Evolutionary conservation across 2,888 invertebrate genomes (phyloP).

Genomic region (Clunio marinus): DNA sequence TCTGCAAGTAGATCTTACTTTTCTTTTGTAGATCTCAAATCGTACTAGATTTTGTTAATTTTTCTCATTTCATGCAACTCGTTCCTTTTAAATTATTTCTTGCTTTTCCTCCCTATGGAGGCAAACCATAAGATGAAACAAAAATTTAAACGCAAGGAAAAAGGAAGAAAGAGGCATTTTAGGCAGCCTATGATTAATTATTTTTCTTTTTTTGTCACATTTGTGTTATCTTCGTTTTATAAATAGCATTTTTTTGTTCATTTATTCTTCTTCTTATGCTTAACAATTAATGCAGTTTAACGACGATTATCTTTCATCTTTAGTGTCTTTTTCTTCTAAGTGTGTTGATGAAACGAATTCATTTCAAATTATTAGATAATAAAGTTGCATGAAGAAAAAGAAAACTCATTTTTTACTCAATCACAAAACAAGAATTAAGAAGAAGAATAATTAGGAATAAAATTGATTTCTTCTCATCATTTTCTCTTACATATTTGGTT

Average conservation of each 20-base stretch:
- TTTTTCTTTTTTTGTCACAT: neutral
- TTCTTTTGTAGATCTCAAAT: no score
- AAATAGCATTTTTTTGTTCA: conserved; percentile 23
- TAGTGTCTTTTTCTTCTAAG: conserved; percentile 15
- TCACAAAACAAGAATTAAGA: conserved; percentile 1
- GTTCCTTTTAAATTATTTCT: no score
- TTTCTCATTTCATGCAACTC: no score
- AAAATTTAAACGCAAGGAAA: no score
- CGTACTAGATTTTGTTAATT: no score
- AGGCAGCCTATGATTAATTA: neutral
- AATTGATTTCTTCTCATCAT: neutral
- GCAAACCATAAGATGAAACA: no score
- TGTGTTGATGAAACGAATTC: neutral
- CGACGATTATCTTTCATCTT: neutral
- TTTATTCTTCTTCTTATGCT: conserved; percentile 12
- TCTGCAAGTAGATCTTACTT: no score
- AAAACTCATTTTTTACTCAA: conserved; percentile 2
- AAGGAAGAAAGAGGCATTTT: no score
- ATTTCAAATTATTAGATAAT: neutral
- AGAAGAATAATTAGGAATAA: conserved; percentile 10
- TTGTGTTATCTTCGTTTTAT: neutral
- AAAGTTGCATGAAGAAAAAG: neutral
- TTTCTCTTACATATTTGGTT: neutral
- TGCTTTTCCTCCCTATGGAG: no score
- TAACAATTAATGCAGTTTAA: conserved; percentile 37